Conservation (phyloP, 1,140 invertebrate genomes). For the Matsumurasca onukii region DNA sequence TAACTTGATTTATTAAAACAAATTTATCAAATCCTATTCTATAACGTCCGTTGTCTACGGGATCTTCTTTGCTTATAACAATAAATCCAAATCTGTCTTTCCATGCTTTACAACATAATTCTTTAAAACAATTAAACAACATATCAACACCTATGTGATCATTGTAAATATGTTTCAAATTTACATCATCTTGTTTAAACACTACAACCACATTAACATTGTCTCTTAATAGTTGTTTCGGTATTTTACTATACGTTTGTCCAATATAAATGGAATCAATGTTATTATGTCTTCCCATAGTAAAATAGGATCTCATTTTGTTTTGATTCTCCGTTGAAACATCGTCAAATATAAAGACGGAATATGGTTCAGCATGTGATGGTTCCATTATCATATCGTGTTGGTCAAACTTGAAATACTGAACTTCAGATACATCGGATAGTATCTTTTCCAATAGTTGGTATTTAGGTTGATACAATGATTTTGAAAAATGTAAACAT, state of each 20-base stretch:
- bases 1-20: not conserved
- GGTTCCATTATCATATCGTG: conserved; percentile 29
- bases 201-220: conserved; percentile 48
- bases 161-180: conserved; percentile 48
- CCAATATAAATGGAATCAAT: conserved; percentile 49
- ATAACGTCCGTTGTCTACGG: conserved; percentile 44
- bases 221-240: conserved; percentile 48
- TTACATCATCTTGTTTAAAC: conserved; percentile 49
- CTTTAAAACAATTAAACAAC: conserved; percentile 16
- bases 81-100: conserved; percentile 46
- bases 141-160: conserved; percentile 44
- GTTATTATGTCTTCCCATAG: conserved; percentile 46
- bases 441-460: conserved; percentile 42
- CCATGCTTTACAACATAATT: conserved; percentile 36
- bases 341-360: conserved; percentile 48
- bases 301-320: conserved; percentile 43
- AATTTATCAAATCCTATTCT: conserved; percentile 21
- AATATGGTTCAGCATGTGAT: conserved; percentile 41
- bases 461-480: conserved; percentile 46
- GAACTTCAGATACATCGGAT: conserved; percentile 38
- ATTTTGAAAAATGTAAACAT: conserved; percentile 49
- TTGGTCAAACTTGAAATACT: conserved; percentile 25
- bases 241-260: conserved; percentile 47
- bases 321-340: conserved; percentile 46
- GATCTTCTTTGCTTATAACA: conserved; percentile 47